Conservation (phyloP, 2,888 invertebrate genomes). For the Microplitis deprimator region DNA sequence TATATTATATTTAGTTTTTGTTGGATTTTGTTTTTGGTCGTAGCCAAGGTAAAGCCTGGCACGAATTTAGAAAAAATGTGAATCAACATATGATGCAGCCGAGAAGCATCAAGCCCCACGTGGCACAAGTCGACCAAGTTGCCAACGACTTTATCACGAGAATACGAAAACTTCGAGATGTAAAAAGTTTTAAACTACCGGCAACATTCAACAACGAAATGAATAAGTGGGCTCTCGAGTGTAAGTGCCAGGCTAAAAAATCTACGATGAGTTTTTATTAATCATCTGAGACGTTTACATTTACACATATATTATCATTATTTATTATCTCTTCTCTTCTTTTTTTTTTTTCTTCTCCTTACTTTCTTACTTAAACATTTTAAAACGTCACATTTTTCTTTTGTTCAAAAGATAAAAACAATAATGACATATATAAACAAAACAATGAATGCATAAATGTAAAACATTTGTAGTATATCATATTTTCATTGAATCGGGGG, state of each 20-base stretch:
- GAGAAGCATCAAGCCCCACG: conserved; percentile 82
- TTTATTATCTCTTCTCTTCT: conserved; percentile 13
- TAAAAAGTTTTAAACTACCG: conserved; percentile 77
- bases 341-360: conserved; percentile 28
- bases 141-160: conserved; percentile 82
- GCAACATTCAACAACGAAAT: conserved; percentile 80
- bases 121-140: conserved; percentile 82
- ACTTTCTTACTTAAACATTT: conserved; percentile 17
- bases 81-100: conserved; percentile 88
- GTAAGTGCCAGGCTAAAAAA: conserved; percentile 73
- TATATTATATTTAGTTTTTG: neutral
- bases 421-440: neutral
- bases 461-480: neutral
- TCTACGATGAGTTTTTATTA: conserved; percentile 30
- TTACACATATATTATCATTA: conserved; percentile 10
- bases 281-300: conserved; percentile 30
- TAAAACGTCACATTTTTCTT: neutral
- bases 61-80: conserved; percentile 85
- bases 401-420: neutral
- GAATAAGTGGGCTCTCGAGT: conserved; percentile 87
- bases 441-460: neutral
- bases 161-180: conserved; percentile 72
- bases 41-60: conserved; percentile 92
- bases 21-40: conserved; percentile 37
- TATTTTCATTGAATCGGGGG: neutral